phyloP scores from a whole-genome alignment of 2,113 vertebrate genomes.

The Vidua macroura region DNA sequence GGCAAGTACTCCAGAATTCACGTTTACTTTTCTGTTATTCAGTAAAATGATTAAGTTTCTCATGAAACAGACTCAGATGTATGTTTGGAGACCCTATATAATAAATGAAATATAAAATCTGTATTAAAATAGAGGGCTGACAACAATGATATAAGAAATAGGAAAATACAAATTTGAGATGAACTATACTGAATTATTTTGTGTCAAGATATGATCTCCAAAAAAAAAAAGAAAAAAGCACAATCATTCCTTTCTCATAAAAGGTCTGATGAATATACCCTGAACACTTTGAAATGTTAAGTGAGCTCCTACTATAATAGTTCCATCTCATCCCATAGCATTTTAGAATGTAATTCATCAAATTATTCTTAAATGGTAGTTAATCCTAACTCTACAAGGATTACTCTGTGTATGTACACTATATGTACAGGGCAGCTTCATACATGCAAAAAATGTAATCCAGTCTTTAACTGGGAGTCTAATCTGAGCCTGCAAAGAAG shows the following conservation, averaged over 20 bases:
- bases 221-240: background rate
- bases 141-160: background rate
- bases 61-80: background rate
- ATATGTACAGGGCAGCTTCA: background rate
- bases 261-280: background rate
- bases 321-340: background rate
- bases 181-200: background rate
- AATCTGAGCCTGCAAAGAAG: background rate
- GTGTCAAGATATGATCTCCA: background rate
- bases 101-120: background rate
- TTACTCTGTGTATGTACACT: background rate
- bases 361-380: background rate
- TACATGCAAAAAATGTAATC: background rate
- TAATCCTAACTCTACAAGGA: background rate
- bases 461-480: background rate
- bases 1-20: background rate
- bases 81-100: background rate
- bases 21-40: background rate
- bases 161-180: background rate
- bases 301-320: background rate
- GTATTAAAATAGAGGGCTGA: background rate
- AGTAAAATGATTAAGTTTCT: background rate
- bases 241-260: background rate
- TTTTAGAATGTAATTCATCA: background rate
- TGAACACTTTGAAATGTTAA: background rate